Evolutionary conservation across 2,797 vertebrate genomes (phyloP), one percentile per base, ranked within the genome.

Genomic region (Gobionotothen gibberifrons): DNA sequence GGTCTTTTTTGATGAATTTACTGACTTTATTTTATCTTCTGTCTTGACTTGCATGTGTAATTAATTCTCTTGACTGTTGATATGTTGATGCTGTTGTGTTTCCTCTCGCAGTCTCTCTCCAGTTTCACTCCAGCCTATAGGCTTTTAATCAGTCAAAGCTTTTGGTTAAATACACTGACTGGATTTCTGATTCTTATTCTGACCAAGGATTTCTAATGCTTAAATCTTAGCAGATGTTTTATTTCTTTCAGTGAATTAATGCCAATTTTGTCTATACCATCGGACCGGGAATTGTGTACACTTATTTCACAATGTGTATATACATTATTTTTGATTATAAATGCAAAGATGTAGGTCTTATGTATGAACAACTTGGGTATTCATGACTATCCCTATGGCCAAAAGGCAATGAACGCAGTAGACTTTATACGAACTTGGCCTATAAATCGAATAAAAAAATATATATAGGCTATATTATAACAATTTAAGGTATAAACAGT

Each of bases 11-110:
- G n/a, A 19, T 36, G 39, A 32, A 19, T 74, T 9, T 4, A 17
- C 14, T 59, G 52, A 26, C 17, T 29, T 36, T 10, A 17, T 65
- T 68, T 56, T 13, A 57, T 26, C 19, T 43, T 40, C 40, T 69
- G 51, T 61, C 55, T 46, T 16, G 4, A 57, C 14, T 40, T 74
- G 13, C 13, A 6, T 51, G 17, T 64, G 54, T 10, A 58, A 22
- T 70, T 10, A 58, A 17, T 68, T 62, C 21, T 72, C 42, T 19
- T 59, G 40, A 47, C 16, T 47, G 19, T 52, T 64, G 51, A 65
- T 64, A 22, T 14, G 12, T 77, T 40, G 2, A 36, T 53, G 8
- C 26, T 9, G 14, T 43, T 56, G 21, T 60, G 3, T 61, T 69
- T 55, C 5, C 32, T 64, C 29, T 70, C 4, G 16, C 29, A 63